Base-by-base conservation (phyloP, 2,888 invertebrate species). In the Listrodromus nycthemerus region DNA sequence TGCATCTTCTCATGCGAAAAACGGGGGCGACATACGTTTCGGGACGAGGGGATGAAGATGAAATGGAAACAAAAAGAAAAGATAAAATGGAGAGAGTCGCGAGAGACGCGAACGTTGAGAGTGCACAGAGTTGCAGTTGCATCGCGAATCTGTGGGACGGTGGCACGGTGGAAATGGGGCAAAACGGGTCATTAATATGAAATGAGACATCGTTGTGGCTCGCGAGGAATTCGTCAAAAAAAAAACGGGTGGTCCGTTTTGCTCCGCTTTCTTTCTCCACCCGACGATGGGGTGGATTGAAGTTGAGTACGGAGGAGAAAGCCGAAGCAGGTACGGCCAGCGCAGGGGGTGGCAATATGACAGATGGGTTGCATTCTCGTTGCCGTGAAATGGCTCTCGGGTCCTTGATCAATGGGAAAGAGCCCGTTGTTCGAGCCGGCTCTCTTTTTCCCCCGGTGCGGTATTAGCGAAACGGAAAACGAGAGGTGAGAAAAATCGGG, bases 1-100 rank as follows among this genome's bases (percentile, higher is more conserved):
- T 86, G 85, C 89, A 83, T 89, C 89, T 89, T 89, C 88, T 88
- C 89, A 89, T 88, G 89, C 85, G 88, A 86, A 87, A 87, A 89
- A 89, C 89, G 88, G 83, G 87, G 83, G 55, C 55, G 86, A 86
- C 83, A 86, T 83, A 83, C 70, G 84, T 73, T 70, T 33, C 52
- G 61, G 63, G 41, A 33, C n/a, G 37, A 63, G 48, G 50, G 16
- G 50, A 74, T n/a, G 63, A 63, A 48, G 30, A 41, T 61, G 48
- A 48, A 41, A 48, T 19, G 41, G 55, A 7, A 8, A n/a, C n/a
- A 48, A n/a, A 45, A 48, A 48, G n/a, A 48, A 19, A 52, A 24
- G 8, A 52, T 5, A 21, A 52, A 3, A 19, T 27, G 63, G 30
- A 33, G 41, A 30, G 48, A n/a, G 21, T 63, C 2, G 48, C 30